Base-by-base conservation (phyloP, 2,797 vertebrate species). In the Oreochromis mossambicus region DNA sequence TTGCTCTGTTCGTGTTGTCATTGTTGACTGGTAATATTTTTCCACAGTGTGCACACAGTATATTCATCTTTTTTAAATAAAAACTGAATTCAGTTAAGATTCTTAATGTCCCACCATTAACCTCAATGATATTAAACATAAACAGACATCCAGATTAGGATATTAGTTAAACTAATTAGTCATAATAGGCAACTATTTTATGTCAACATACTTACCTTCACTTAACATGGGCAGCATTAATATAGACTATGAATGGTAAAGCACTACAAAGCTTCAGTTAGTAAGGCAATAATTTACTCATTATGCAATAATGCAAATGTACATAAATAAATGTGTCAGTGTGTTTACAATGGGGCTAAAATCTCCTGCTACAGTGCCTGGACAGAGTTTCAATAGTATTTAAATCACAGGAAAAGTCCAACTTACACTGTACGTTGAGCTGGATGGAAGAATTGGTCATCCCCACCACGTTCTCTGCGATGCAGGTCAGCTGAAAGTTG, bases 391-490 rank as follows among this genome's bases (percentile, higher is more conserved):
- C 11, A 24, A 4, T 1, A 4, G 26, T 3, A 19, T n/a, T 75
- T 24, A 11, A 38, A 38, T 41, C 15, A 29, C 0, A 4, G 10
- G 7, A 92, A 56, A 68, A 24, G 6, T 58, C 2, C 3, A 21
- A 97, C 98, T 97, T 95, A 99, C 98, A 99, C 91, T 98, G 97
- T 38, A 99, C 97, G 0, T 97, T 97, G 90, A 99, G 97, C 88
- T 98, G 97, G 75, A 99, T 97, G 7, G 98, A 99, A 83, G 97
- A 97, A 76, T 99, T 99, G 94, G 97, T 98, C 98, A 99, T 99
- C 77, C 98, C 98, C 94, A 99, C 98, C 95, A 99, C 96, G 0
- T 99, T 99, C 96, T 99, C 98, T 0, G 98, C 98, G 7, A 99
- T 99, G 94, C 98, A 99, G 19, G 97, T 98, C 77, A 99, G 96